Evolutionary conservation across 2,888 invertebrate species (phyloP).

Genomic region (Oligia strigilis): DNA sequence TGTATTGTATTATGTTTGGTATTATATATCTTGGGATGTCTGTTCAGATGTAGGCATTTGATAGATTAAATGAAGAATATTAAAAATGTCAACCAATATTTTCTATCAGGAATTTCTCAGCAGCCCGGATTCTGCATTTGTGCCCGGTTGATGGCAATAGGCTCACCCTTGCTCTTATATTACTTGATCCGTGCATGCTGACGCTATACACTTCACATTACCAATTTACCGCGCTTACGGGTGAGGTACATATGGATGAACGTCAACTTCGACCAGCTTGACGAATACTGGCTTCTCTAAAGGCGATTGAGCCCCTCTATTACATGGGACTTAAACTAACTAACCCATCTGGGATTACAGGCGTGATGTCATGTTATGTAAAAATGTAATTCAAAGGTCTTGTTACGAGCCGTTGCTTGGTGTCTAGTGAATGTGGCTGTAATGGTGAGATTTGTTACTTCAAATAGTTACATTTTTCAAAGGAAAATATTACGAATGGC

Average conservation of each 20-base stretch:
- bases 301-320: too few relatives aligned
- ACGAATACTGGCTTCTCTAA: too few relatives aligned
- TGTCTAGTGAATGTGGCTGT: background rate
- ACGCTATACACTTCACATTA: too few relatives aligned
- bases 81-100: background rate
- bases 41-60: background rate
- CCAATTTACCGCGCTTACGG: too few relatives aligned
- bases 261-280: too few relatives aligned
- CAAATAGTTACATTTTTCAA: background rate
- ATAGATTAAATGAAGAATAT: background rate
- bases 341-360: background rate
- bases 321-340: too few relatives aligned
- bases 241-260: too few relatives aligned
- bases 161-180: background rate
- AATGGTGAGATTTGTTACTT: background rate
- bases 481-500: background rate
- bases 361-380: background rate
- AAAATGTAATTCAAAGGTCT: background rate
- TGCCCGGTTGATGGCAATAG: background rate
- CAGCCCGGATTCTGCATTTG: too few relatives aligned
- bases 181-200: too few relatives aligned
- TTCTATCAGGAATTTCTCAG: background rate
- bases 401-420: background rate
- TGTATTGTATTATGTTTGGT: background rate
- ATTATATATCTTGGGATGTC: background rate